Evolutionary conservation across 2,113 vertebrate genomes (phyloP), one percentile per base, ranked within the genome.

Genomic region (Chaetodon trifascialis): DNA sequence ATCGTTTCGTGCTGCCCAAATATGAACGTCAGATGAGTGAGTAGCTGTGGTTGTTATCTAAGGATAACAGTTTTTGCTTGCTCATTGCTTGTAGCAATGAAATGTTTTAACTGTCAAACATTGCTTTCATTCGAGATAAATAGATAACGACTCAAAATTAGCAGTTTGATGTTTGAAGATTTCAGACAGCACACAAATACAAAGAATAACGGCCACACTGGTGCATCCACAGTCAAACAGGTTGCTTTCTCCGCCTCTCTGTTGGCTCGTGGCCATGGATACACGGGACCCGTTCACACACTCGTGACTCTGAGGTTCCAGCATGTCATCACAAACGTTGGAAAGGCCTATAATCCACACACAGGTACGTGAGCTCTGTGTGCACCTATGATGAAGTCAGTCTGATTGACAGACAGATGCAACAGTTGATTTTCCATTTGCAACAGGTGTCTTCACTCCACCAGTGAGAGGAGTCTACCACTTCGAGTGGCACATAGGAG

Each of bases 241-340:
- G 54, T 56, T 10, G 54, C 54, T 55, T 55, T 55, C 54, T 55
- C 54, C 12, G 54, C 52, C 11, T 14, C 54, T 23, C 10, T 12
- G n/a, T 55, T 25, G n/a, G n/a, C 4, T 25, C 11, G 30, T 3
- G 30, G 30, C 30, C 30, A 30, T 30, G 30, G 30, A 2, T 1
- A 4, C 5, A 2, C 5, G 1, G 54, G 54, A 55, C n/a, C 54
- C 4, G 23, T 55, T 23, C 0, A 3, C 11, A 12, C 0, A 14
- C 11, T 2, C 11, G 23, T 11, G 12, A 14, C 2, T 12, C 11
- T 56, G 21, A 2, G 23, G n/a, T 56, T 56, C 11, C 5, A 14
- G 25, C 1, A 12, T 25, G 54, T 56, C n/a, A 0, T 6, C 11
- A 25, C 54, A 23, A 23, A 56, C 54, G 25, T 56, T 56, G 54